These are phyloP conservation scores for Apogon talboti DNA, from an alignment of 2,797 vertebrate species.

Conservation along the genomic window DNA sequence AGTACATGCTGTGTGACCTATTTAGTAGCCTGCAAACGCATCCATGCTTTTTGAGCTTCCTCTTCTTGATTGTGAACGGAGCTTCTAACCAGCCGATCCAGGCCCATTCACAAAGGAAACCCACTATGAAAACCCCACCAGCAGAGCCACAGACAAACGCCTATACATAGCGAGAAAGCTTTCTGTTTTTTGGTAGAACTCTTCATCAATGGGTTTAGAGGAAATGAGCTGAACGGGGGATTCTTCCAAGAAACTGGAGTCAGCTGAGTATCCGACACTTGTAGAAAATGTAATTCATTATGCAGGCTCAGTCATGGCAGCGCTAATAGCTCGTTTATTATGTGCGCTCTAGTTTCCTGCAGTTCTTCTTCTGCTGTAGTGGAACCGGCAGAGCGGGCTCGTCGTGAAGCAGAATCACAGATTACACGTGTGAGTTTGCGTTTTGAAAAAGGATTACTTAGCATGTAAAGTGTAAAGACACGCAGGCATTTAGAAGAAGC, in stretches of 20 bases:
- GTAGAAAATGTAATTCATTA: slow-evolving; percentile 37
- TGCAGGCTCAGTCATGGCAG: slow-evolving; percentile 32
- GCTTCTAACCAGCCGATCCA: background rate
- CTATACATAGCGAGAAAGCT: slow-evolving; percentile 28
- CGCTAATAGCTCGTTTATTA: slow-evolving; percentile 32
- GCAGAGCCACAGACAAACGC: slow-evolving; percentile 7
- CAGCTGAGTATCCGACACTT: slow-evolving; percentile 39
- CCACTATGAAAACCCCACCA: slow-evolving; percentile 26
- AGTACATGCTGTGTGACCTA: background rate
- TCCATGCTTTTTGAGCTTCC: slow-evolving; percentile 7
- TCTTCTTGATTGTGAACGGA: background rate
- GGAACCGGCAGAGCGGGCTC: slow-evolving; percentile 1
- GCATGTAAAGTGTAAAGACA: background rate
- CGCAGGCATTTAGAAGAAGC: slow-evolving; percentile 11
- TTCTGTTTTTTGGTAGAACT: slow-evolving; percentile 12
- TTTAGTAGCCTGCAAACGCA: slow-evolving; percentile 11
- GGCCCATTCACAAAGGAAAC: slow-evolving; percentile 27
- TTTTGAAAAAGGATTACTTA: background rate
- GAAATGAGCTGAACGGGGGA: slow-evolving; percentile 36
- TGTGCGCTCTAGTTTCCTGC: slow-evolving; percentile 24
- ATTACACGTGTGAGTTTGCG: slow-evolving; percentile 27
- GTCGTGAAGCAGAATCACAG: background rate
- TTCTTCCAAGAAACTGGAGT: slow-evolving; percentile 44
- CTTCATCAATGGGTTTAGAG: slow-evolving; percentile 36
- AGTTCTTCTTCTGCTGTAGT: slow-evolving; percentile 5